Base-by-base conservation (phyloP, 2,888 invertebrate genomes). In the Eumacrocentrus americanus region DNA sequence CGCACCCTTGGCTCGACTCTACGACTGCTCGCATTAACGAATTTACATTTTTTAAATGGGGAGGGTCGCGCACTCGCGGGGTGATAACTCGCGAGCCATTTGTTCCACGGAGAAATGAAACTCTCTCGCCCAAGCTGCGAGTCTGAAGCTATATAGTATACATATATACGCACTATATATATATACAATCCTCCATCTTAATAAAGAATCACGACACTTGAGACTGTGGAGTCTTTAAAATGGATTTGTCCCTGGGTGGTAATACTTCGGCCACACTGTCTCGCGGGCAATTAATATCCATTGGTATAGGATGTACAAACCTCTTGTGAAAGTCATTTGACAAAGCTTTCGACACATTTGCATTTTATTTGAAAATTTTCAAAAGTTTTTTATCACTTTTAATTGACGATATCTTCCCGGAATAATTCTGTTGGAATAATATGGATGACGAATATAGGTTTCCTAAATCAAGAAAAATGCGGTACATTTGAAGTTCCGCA, bases 41-140 rank as follows among this genome's bases (percentile, higher is more conserved):
- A 80, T 80, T 80, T 80, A 80, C 80, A 80, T 80, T 80, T 80
- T 80, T 80, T 80, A 80, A 79, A 79, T 76, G 79, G 75, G 48
- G 74, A 75, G 77, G 76, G 77, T 20, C 58, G 58, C 50, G 56
- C 60, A 57, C 59, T 64, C 62, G 66, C 67, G 67, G 74, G 76
- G 79, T 75, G 79, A 79, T 80, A 80, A 80, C 78, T 80, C 72
- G 79, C 79, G 75, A 75, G 73, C 76, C 78, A 80, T 80, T 80
- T 80, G 78, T 80, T 79, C 72, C 69, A 66, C 65, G 66, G 70
- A 75, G 79, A 74, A 79, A 80, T 72, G 74, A 76, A 78, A 78
- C 61, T 54, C 29, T 18, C 51, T 53, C 48, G 35, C 42, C 72
- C 73, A 59, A 70, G 44, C 42, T 61, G 46, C 66, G 66, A n/a